Base-by-base conservation (phyloP, 2,797 vertebrate species). In the Helostoma temminkii region DNA sequence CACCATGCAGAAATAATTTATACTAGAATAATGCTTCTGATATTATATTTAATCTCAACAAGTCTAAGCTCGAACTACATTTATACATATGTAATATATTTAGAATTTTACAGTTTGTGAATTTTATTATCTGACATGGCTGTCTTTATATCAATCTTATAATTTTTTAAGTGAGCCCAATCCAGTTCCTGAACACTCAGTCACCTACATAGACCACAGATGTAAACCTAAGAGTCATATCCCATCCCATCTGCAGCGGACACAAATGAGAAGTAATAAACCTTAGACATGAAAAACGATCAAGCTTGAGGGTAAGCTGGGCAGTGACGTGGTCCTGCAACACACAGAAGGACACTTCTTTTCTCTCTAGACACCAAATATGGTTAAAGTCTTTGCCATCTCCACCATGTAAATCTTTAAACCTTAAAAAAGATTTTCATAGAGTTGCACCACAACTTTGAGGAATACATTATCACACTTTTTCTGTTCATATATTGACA, bases 1-100 rank as follows among this genome's bases (percentile, higher is more conserved):
- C 67, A 71, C 49, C 66, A 60, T 49, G 22, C 45, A 72, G 57
- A 73, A 80, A 78, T 52, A 42, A 77, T 69, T 71, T 59, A 66
- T 67, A 70, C 43, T n/a, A 48, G 52, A 76, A 60, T 70, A 63
- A 56, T 81, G 59, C 56, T 46, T 32, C 48, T 78, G 61, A 74
- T 26, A 76, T 76, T 48, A 72, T 47, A 60, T 68, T 71, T 70
- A 71, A 66, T 72, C 61, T 67, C 24, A 36, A 53, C 46, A 70
- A 41, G 71, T 61, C 21, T 14, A 32, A 36, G 19, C 18, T 66
- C 48, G 22, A 54, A 25, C 55, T 46, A 46, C 41, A 68, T 74
- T 60, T 47, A 71, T 37, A 24, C 41, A 58, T 34, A 58, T 32
- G 80, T 60, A 12, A 14, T 53, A 30, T 46, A 52, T 49, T 68